Evolutionary conservation across 2,113 vertebrate species (phyloP).

Genomic region (Catharus fuscescens): DNA sequence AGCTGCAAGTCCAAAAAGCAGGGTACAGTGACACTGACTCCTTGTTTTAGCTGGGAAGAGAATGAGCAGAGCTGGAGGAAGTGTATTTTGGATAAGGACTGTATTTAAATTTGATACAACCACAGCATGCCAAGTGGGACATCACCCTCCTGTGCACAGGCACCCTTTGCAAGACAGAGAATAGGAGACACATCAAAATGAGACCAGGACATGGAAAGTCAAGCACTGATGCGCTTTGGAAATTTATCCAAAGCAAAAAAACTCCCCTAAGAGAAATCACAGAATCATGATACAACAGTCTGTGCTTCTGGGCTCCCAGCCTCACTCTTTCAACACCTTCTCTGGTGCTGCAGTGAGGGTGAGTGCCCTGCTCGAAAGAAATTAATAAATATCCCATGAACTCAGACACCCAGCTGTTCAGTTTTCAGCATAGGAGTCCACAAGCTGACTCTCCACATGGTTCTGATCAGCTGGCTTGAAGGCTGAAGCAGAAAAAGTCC

Average conservation of each 20-base stretch:
- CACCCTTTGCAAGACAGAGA: background rate
- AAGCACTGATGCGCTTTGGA: background rate
- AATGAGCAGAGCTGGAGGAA: background rate
- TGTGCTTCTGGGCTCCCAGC: background rate
- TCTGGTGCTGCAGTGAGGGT: background rate
- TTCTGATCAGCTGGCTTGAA: background rate
- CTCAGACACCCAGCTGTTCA: background rate
- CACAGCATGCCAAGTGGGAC: background rate
- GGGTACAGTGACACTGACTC: background rate
- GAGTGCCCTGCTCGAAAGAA: background rate
- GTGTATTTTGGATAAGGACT: background rate
- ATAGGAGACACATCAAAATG: background rate
- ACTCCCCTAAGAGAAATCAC: background rate
- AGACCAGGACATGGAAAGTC: background rate
- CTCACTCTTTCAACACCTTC: rapidly evolving
- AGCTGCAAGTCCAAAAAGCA: background rate
- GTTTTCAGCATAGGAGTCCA: background rate
- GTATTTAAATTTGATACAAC: background rate
- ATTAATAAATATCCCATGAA: background rate
- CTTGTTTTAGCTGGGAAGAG: background rate
- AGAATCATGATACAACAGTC: background rate
- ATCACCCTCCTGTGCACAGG: background rate
- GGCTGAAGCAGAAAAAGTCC: background rate
- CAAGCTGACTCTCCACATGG: background rate
- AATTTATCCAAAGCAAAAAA: background rate